Conservation (phyloP, 2,113 vertebrate species). For the Apaloderma vittatum region DNA sequence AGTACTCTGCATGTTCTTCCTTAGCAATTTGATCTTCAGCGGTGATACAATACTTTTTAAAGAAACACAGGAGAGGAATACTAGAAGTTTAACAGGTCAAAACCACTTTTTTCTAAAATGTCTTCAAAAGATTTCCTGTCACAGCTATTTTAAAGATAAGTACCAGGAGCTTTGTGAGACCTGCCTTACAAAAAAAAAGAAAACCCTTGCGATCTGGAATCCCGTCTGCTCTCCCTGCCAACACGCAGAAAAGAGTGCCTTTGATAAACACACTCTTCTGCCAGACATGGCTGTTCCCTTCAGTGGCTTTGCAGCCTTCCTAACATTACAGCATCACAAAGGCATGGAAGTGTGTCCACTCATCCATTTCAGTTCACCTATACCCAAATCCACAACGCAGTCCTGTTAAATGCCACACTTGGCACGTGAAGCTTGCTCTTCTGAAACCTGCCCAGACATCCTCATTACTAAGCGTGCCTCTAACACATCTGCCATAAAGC, state of each 20-base stretch:
- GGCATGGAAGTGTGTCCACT: background rate
- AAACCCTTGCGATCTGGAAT: slow-evolving; percentile 2
- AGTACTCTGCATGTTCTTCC: background rate
- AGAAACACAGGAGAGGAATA: background rate
- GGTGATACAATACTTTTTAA: background rate
- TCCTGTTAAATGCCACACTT: background rate
- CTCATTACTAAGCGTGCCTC: background rate
- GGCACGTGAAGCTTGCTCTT: background rate
- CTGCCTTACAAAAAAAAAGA: background rate
- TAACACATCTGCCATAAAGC: background rate
- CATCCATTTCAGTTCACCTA: background rate
- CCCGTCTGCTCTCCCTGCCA: background rate
- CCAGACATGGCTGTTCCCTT: background rate
- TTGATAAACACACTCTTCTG: background rate
- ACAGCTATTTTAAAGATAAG: background rate
- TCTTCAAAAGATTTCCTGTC: background rate
- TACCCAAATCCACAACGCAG: background rate
- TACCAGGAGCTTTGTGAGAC: background rate
- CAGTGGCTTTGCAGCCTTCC: background rate
- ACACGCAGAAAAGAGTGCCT: background rate
- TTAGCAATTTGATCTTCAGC: background rate
- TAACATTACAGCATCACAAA: background rate
- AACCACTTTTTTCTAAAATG: background rate
- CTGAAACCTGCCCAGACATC: background rate
- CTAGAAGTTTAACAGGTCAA: background rate